phyloP scores from a whole-genome alignment of 1,140 invertebrate genomes.

The Thaumatotibia leucotreta region DNA sequence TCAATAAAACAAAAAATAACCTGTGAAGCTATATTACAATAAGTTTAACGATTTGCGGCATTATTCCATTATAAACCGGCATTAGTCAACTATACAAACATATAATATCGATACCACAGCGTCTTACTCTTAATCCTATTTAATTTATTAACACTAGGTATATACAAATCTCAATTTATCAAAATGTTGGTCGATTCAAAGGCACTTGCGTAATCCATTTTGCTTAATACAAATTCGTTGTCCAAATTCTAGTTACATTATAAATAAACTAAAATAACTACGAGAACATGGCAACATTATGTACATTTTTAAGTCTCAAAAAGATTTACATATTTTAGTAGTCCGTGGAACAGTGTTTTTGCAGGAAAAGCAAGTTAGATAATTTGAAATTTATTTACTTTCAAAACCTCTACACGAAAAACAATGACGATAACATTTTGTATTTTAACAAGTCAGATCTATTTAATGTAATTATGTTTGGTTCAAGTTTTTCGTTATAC shows the following conservation, averaged over 20 bases:
- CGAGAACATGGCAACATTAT: slow-evolving; percentile 7
- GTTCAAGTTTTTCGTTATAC: not conserved
- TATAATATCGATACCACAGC: slow-evolving; percentile 1
- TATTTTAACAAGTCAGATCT: not conserved
- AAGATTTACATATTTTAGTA: too few species aligned
- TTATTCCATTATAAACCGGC: not conserved
- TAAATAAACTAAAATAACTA: slow-evolving; percentile 8
- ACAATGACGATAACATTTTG: not conserved
- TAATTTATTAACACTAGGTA: slow-evolving; percentile 20
- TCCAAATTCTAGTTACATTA: not conserved
- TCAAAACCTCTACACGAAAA: too few species aligned
- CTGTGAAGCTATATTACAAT: slow-evolving; percentile 1
- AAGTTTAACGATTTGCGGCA: slow-evolving; percentile 4
- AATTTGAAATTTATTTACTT: not conserved
- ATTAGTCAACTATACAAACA: slow-evolving; percentile 8
- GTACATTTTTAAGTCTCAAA: slow-evolving; percentile 9
- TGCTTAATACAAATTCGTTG: not conserved
- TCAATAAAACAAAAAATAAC: not conserved
- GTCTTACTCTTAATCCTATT: not conserved
- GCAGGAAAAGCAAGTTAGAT: not conserved
- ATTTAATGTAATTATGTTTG: not conserved
- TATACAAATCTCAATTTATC: slow-evolving; percentile 16
- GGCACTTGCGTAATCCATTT: not conserved
- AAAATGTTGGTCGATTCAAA: slow-evolving; percentile 5
- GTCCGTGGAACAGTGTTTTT: not conserved